These are phyloP conservation scores for Rafetus swinhoei DNA, from an alignment of 2,113 vertebrate species.

Conservation along the genomic window DNA sequence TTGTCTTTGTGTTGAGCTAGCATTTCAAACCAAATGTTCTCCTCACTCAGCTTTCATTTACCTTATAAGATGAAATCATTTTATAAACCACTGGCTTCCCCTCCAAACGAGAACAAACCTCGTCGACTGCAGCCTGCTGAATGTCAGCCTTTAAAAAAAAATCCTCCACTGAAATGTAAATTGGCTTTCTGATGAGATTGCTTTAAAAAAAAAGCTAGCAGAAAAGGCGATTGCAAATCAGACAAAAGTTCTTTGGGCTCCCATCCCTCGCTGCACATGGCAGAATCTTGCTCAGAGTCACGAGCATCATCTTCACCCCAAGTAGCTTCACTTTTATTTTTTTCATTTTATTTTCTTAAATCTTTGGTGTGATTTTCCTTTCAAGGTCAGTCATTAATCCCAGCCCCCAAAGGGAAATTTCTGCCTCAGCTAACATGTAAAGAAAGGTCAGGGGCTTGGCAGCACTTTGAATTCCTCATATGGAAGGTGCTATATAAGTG, in stretches of 20 bases:
- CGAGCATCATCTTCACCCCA: background rate
- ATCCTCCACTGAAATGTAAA: background rate
- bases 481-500: background rate
- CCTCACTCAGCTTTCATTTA: background rate
- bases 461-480: background rate
- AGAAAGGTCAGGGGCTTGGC: background rate
- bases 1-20: background rate
- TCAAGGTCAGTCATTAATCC: slow-evolving; percentile 3
- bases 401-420: background rate
- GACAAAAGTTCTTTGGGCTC: background rate
- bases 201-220: slow-evolving; percentile 5
- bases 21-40: slow-evolving; percentile 29
- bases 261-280: background rate
- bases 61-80: slow-evolving; percentile 23
- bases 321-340: background rate
- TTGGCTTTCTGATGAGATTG: background rate
- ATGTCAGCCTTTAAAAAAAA: background rate
- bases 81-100: background rate
- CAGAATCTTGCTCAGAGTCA: background rate
- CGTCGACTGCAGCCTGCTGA: background rate
- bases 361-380: background rate
- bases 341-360: background rate
- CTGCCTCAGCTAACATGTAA: background rate
- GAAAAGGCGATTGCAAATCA: background rate
- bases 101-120: slow-evolving; percentile 5